Evolutionary conservation across 2,888 invertebrate genomes (phyloP), one percentile per base, ranked within the genome.

Genomic region (Torymus auratus): DNA sequence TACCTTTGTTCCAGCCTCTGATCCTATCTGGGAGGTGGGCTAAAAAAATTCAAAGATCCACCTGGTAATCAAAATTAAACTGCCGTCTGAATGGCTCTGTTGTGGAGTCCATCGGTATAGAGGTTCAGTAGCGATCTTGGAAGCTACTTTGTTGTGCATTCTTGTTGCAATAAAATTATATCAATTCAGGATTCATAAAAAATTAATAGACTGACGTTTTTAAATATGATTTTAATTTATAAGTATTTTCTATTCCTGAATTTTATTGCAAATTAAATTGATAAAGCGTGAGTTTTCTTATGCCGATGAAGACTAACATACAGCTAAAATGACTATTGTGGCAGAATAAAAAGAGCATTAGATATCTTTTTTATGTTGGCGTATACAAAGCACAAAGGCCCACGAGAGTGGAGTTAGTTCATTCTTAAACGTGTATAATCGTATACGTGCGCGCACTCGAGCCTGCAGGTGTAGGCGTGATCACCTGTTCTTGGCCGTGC

Each of bases 381-480:
- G 20, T 20, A 75, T 53, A 20, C 64, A 41, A 50, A n/a, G 11
- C 52, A 15, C 52, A 20, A 17, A 23, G 28, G 20, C 50, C 20
- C 50, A 41, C 7, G 41, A 41, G 41, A 41, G 41, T 41, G 52
- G 41, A 20, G 58, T 75, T 65, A 52, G 75, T 80, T 41, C 64
- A 74, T 76, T 72, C 56, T 55, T 50, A 80, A 76, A 71, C 68
- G 20, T 68, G 62, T 50, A 68, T 71, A 72, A 75, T 71, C 71
- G 71, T 61, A 71, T 61, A 71, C 56, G 53, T 55, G 74, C 69
- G 41, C 52, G 20, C 23, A 55, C 72, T 28, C 55, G 53, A 58
- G 78, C 81, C 77, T 79, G 85, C 86, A 85, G 85, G 86, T 86
- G 88, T 89, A 85, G 88, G 87, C 87, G 88, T 86, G 87, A 88